Evolutionary conservation across 2,888 invertebrate genomes (phyloP), one percentile per base, ranked within the genome.

Genomic region (Caenorhabditis drosophilae): DNA sequence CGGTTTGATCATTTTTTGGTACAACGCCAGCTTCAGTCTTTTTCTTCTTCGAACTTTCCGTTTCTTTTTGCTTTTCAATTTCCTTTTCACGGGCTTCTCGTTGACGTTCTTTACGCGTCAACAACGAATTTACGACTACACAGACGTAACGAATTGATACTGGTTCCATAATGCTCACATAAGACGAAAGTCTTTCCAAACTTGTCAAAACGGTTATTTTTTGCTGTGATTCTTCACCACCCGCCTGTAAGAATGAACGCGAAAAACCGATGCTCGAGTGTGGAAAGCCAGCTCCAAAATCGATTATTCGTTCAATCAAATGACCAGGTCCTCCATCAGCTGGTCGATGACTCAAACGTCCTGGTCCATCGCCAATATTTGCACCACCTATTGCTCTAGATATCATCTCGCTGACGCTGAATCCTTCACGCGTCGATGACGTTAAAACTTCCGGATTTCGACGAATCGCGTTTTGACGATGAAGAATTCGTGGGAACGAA

Each of bases 181-280:
- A 59, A n/a, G 69, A 69, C 2, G 58, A 54, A 9, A 77, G 54
- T 16, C 76, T 57, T n/a, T 77, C 77, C 15, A 73, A n/a, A 26
- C 63, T 67, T 2, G 62, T 54, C 2, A 60, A 64, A 12, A 61
- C 68, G 38, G 57, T 60, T 35, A 40, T 48, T 15, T 61, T 56
- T n/a, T n/a, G n/a, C n/a, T n/a, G n/a, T n/a, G n/a, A n/a, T n/a
- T n/a, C n/a, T n/a, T n/a, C n/a, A n/a, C n/a, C n/a, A n/a, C n/a
- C n/a, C n/a, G n/a, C n/a, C n/a, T n/a, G n/a, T n/a, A n/a, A n/a
- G n/a, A n/a, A n/a, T n/a, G n/a, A n/a, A n/a, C n/a, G n/a, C n/a
- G n/a, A n/a, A n/a, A n/a, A n/a, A n/a, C n/a, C n/a, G n/a, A n/a
- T n/a, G n/a, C n/a, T n/a, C n/a, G n/a, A n/a, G 18, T 20, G 11